Evolutionary conservation across 2,888 invertebrate genomes (phyloP), one percentile per base, ranked within the genome.

Genomic region (Thereva nobilitata): DNA sequence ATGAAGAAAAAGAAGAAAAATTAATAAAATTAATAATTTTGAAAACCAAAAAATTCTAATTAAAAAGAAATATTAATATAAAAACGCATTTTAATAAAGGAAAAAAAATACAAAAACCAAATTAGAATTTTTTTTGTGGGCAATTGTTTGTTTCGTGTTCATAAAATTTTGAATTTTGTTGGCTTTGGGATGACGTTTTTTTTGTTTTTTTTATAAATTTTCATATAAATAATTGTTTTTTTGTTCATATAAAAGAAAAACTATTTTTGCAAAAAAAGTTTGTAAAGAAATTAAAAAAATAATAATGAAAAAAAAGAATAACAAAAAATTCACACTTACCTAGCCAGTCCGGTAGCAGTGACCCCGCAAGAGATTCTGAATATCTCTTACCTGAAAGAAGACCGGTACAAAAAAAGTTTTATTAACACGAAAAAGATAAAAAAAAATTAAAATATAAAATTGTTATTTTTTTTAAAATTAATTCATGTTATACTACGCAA

Each of bases 351-450:
- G 81, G 81, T 73, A 81, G 80, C 73, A 81, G 76, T 70, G 81
- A 80, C 76, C 81, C 81, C 80, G 81, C 81, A 81, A 81, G 81
- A 81, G 81, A 81, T 81, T 81, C 81, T 76, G 81, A 79, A 77
- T 81, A 81, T 81, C 81, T 81, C 81, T 81, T 81, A 81, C 81
- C 81, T 81, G 77, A 53, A 81, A 80, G 67, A 61, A 72, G 23
- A 23, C 23, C 23, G 23, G 23, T 23, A 23, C 23, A 23, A 23
- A 23, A 23, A 23, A 23, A 23, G 23, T 23, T 23, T 23, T 23
- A 23, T 23, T 23, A 23, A 23, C 23, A 23, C 23, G 23, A 67
- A 70, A 68, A 66, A 73, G 69, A 65, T 8, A 55, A 71, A 53
- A 23, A 67, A 45, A 12, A 40, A 40, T 52, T 8, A 57, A 66